Percentiles rank a stretch among this genome's conserved stretches.
These are phyloP conservation scores for Anagyrus pseudococci DNA, from an alignment of 2,888 invertebrate genomes.

Conservation along the genomic window DNA sequence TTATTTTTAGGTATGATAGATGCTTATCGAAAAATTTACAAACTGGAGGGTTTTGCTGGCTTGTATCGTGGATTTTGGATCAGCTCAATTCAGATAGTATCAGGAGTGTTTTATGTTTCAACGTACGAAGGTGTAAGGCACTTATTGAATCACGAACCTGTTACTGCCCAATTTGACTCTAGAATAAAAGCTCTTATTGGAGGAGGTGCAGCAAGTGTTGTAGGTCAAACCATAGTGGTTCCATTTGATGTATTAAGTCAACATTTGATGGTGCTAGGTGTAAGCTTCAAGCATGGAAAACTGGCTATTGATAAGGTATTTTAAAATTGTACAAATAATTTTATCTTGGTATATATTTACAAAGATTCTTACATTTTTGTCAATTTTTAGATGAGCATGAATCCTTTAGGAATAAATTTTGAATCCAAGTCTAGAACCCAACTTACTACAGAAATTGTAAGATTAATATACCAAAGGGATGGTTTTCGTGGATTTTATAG, in stretches of 20 bases:
- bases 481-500: constrained; percentile 90
- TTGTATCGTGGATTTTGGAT: constrained; percentile 96
- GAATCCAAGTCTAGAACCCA: constrained; percentile 71
- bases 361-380: background rate
- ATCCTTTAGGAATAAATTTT: constrained; percentile 77
- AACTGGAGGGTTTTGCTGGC: constrained; percentile 82
- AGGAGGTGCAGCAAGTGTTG: constrained; percentile 89
- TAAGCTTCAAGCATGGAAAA: constrained; percentile 59
- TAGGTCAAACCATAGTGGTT: constrained; percentile 94
- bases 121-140: constrained; percentile 93
- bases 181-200: constrained; percentile 81
- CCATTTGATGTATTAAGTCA: constrained; percentile 97
- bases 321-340: background rate
- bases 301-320: constrained; percentile 54
- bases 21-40: constrained; percentile 87
- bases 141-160: constrained; percentile 70
- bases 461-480: constrained; percentile 79
- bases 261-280: constrained; percentile 93
- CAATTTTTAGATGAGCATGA: constrained; percentile 65
- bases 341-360: background rate
- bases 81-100: constrained; percentile 85
- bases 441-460: constrained; percentile 77
- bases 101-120: constrained; percentile 90
- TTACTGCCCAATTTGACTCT: constrained; percentile 66
- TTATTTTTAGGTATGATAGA: constrained; percentile 74